Conservation (phyloP, 1,140 invertebrate genomes). For the Helicoverpa armigera region DNA sequence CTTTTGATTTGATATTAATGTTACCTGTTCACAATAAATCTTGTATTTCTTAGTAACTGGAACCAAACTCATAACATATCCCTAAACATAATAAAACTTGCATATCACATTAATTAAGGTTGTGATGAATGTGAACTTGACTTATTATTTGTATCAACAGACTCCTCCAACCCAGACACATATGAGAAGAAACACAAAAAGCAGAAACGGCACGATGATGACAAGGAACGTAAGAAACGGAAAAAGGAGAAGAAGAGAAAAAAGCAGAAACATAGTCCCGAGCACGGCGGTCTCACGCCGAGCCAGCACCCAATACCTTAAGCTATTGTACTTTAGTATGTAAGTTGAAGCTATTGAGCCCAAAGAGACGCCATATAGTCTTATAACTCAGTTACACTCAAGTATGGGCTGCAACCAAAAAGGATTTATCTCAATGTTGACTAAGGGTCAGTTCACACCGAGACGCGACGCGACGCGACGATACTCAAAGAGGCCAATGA, state of each 20-base stretch:
- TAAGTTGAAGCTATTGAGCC: conserved; percentile 54
- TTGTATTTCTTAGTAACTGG: too few relatives aligned
- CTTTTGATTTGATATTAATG: too few relatives aligned
- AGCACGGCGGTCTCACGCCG: conserved; percentile 92
- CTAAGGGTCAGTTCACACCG: too few relatives aligned
- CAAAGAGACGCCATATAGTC: conserved; percentile 55
- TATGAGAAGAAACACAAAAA: conserved; percentile 99
- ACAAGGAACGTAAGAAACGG: conserved; percentile 97
- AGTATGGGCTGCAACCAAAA: conserved; percentile 24
- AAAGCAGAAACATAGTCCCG: conserved; percentile 97
- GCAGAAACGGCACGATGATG: conserved; percentile 97
- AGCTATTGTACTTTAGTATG: conserved; percentile 37
- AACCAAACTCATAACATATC: too few relatives aligned
- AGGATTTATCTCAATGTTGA: background rate
- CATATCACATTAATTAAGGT: background rate
- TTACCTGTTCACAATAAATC: too few relatives aligned
- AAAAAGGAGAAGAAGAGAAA: conserved; percentile 98
- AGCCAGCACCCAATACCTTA: conserved; percentile 89
- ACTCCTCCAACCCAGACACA: conserved; percentile 91
- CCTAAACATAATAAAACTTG: background rate
- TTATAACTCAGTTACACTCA: conserved; percentile 16
- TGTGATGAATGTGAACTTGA: background rate
- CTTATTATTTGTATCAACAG: conserved; percentile 56
- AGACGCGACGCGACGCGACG: too few relatives aligned
- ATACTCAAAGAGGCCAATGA: too few relatives aligned